Evolutionary conservation across 2,113 vertebrate species (phyloP), one percentile per base, ranked within the genome.

Genomic region (Tursiops truncatus): DNA sequence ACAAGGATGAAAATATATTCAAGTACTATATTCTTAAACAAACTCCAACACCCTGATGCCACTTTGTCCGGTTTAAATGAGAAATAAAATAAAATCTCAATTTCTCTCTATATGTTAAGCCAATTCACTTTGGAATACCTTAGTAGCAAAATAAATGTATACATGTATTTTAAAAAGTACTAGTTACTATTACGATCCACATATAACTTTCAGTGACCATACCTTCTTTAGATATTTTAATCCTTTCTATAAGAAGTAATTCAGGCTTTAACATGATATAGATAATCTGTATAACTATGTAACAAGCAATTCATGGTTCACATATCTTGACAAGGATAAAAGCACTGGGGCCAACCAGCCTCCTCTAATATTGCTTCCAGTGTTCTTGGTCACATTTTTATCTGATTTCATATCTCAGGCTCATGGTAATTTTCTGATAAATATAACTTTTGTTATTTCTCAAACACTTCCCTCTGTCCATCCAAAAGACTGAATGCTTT

Each of bases 21-120:
- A 94, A 92, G 53, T 91, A 97, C 53, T 36, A 83, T 25, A 85
- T 92, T 98, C 96, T 95, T 97, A 98, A 98, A 96, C 97, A 98
- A 98, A 97, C 74, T 94, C 77, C 88, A 97, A 85, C 83, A 96
- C 86, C 96, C 92, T 93, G 77, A 97, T 77, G 58, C 36, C 91
- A 71, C 84, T 82, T 96, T 94, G 70, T 87, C 89, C 50, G 93
- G 97, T 94, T 79, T 96, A 98, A 96, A 97, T 89, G 86, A 98
- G 63, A 98, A 98, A 94, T 92, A 96, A 76, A 68, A 87, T 47
- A 65, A 58, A 58, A 58, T 65, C 23, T 95, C 31, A 11, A 63
- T 90, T 89, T 95, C 36, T 93, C 38, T 65, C 41, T 90, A 3
- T 38, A 94, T 86, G 31, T 93, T 91, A 92, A 86, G 33, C 2